Conservation (phyloP, 2,113 vertebrate genomes). For the Mellivora capensis region DNA sequence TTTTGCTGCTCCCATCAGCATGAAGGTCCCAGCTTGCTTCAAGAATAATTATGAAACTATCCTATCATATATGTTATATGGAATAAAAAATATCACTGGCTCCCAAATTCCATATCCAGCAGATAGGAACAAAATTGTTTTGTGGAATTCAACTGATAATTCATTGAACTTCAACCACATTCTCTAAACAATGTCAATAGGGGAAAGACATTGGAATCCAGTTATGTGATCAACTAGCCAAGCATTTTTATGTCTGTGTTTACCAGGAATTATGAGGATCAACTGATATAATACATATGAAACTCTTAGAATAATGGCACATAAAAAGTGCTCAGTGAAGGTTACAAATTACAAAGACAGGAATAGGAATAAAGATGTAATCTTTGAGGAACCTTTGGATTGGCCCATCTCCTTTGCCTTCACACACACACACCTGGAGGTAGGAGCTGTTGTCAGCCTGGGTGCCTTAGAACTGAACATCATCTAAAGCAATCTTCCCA, state of each 20-base stretch:
- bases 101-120: background rate
- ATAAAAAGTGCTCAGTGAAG: background rate
- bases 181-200: background rate
- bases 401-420: background rate
- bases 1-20: conserved; percentile 79
- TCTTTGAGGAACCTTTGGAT: background rate
- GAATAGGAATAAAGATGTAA: background rate
- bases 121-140: background rate
- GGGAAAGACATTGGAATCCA: background rate
- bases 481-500: background rate
- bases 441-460: background rate
- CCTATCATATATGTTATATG: background rate
- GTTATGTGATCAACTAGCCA: background rate
- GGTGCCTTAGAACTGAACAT: background rate
- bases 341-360: background rate
- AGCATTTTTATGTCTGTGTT: background rate
- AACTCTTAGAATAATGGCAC: background rate
- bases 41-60: conserved; percentile 71
- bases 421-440: background rate
- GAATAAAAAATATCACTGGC: background rate
- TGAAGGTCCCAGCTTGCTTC: conserved; percentile 67
- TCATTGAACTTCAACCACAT: background rate
- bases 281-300: background rate
- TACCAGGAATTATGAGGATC: background rate
- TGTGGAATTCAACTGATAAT: background rate